Percentiles rank a stretch among this genome's conserved stretches.
phyloP scores from a whole-genome alignment of 2,113 vertebrate genomes.

The Oophaga pumilio region DNA sequence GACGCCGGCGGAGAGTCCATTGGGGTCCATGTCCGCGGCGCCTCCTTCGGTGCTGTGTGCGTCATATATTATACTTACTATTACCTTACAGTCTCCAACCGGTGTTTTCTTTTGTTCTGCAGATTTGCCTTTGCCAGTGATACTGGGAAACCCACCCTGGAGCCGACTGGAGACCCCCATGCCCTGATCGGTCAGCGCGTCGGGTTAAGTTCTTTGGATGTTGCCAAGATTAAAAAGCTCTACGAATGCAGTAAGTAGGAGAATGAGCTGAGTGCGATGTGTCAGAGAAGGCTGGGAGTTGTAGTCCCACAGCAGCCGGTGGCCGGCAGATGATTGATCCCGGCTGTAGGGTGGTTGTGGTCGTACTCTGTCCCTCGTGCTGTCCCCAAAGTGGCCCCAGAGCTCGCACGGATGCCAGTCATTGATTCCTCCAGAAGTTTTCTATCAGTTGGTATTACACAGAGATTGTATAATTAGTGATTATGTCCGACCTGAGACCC shows the following conservation, averaged over 20 bases:
- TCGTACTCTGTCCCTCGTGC: too few species aligned
- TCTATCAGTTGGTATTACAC: too few species aligned
- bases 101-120: background rate
- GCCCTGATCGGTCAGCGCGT: slow-evolving; percentile 47
- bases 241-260: slow-evolving; percentile 49
- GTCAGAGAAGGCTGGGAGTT: too few species aligned
- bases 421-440: too few species aligned
- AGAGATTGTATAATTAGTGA: too few species aligned
- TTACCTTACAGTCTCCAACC: background rate
- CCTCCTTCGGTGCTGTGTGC: background rate
- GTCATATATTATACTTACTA: background rate
- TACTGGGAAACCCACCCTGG: slow-evolving; percentile 38
- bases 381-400: too few species aligned
- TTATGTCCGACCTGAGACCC: too few species aligned
- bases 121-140: slow-evolving; percentile 48
- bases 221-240: slow-evolving; percentile 52
- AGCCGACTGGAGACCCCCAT: slow-evolving; percentile 19
- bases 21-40: background rate
- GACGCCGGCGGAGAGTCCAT: too few species aligned
- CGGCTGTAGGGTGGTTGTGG: too few species aligned
- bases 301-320: too few species aligned
- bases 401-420: too few species aligned
- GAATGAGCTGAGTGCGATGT: background rate
- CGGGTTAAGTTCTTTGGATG: slow-evolving; percentile 52
- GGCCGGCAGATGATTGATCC: too few species aligned